A percentile compares a stretch with the other conserved stretches of the same genome.
These are phyloP conservation scores for Augochlora pura DNA, from an alignment of 1,140 invertebrate species.

Conservation along the genomic window DNA sequence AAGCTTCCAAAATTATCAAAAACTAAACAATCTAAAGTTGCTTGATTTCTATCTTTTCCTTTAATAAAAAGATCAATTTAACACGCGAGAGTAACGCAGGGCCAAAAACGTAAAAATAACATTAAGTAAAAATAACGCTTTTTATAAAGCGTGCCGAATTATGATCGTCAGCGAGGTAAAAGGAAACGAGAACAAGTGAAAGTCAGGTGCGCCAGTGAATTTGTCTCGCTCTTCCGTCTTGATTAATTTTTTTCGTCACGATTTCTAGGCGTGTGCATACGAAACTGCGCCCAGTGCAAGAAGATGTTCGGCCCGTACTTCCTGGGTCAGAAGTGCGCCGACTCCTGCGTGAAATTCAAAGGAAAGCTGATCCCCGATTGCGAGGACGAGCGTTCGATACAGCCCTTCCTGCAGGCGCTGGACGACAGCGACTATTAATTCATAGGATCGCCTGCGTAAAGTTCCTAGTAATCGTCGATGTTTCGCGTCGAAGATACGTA, in stretches of 20 bases:
- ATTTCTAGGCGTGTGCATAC: constrained; percentile 84
- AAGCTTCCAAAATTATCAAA: no score
- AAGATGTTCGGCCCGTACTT: constrained; percentile 93
- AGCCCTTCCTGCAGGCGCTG: constrained; percentile 88
- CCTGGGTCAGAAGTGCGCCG: constrained; percentile 90
- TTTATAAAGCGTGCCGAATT: no score
- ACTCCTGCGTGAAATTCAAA: constrained; percentile 89
- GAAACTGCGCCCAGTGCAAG: constrained; percentile 93
- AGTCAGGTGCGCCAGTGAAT: not conserved
- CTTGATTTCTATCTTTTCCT: no score
- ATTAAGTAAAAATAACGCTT: no score
- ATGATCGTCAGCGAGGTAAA: not conserved
- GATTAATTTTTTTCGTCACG: not conserved
- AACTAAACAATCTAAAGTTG: no score
- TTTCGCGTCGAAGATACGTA: not conserved
- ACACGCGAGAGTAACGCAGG: no score
- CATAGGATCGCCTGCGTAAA: not conserved
- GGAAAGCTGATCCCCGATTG: constrained; percentile 92
- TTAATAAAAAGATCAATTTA: no score
- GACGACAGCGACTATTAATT: constrained; percentile 68
- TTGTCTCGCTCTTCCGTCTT: not conserved
- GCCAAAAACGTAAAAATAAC: no score
- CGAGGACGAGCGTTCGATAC: constrained; percentile 88
- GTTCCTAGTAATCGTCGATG: constrained; percentile 13
- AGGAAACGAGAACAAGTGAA: not conserved